Base-by-base conservation (phyloP, 37 sponge, comb jelly and placozoan genomes). In the Ephydatia muelleri region DNA sequence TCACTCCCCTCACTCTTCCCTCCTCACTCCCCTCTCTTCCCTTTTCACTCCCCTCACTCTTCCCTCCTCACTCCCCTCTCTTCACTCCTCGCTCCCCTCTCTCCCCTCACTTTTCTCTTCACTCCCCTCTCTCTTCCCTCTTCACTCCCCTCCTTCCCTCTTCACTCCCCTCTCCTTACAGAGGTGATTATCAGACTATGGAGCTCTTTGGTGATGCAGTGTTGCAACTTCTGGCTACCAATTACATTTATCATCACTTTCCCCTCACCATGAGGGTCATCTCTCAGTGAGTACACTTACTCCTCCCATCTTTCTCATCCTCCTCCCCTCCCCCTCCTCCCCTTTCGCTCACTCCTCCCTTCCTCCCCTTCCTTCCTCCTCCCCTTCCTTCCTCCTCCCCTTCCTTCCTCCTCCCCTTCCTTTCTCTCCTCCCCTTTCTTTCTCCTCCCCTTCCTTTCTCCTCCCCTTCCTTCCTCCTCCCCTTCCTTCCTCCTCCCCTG, bases 191-290 rank as follows among this genome's bases (percentile, higher is more conserved):
- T 49, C 92, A 94, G 84, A 70, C 86, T n/a, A 64, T 94, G 89
- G 95, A 94, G 89, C 88, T 88, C 72, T 76, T 94, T 35, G 95
- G 95, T 48, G 95, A 94, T 73, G 92, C 92, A 40, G 78, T 91
- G 30, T 71, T 94, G 27, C 92, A 91, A 76, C 88, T 86, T 80
- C 80, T 91, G 14, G 72, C 64, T 16, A 76, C 86, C 27, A 65
- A 78, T 21, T 75, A 85, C 65, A 67, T 94, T 22, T 94, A 94
- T 57, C n/a, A 38, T 37, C 75, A 70, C 43, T 94, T 87, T 49
- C 95, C 95, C 3, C 28, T 21, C 84, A 88, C 38, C 82, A 88
- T 38, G 95, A 94, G 77, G 95, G 95, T 4, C 89, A 88, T 22
- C 38, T 94, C 28, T 82, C 92, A 0, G 95, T 94, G 57, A 88